Evolutionary conservation across 2,797 vertebrate genomes (phyloP).

Genomic region (Stomatorhinus walkeri): DNA sequence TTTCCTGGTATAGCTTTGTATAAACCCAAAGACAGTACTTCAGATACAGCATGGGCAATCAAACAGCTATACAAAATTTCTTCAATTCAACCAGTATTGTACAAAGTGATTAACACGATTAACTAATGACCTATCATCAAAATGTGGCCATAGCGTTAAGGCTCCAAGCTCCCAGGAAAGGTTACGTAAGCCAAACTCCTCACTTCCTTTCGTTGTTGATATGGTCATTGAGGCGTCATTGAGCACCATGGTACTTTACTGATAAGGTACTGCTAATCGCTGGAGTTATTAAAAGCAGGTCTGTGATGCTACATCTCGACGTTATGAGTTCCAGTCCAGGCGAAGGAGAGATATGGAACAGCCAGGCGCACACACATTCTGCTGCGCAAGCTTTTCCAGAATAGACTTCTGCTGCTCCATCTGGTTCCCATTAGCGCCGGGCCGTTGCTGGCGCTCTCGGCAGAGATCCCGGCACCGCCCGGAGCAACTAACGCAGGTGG

Average conservation of each 20-base stretch:
- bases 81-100: not conserved
- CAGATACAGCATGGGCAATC: not conserved
- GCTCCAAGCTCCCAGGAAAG: not conserved
- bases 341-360: not conserved
- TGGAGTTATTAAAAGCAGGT: not conserved
- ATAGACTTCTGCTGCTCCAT: constrained; percentile 11
- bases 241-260: not conserved
- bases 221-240: not conserved
- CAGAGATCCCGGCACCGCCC: not conserved
- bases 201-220: not conserved
- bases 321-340: not conserved
- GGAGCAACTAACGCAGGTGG: not conserved
- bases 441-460: not conserved
- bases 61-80: not conserved
- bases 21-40: not conserved
- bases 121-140: not conserved
- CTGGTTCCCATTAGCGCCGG: not conserved
- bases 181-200: not conserved
- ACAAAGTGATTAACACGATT: not conserved
- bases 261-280: not conserved
- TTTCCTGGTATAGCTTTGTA: not conserved
- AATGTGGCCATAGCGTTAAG: not conserved
- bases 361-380: not conserved
- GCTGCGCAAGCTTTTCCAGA: not conserved
- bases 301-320: not conserved